Evolutionary conservation across 2,797 vertebrate species (phyloP).

Genomic region (Paguma larvata): DNA sequence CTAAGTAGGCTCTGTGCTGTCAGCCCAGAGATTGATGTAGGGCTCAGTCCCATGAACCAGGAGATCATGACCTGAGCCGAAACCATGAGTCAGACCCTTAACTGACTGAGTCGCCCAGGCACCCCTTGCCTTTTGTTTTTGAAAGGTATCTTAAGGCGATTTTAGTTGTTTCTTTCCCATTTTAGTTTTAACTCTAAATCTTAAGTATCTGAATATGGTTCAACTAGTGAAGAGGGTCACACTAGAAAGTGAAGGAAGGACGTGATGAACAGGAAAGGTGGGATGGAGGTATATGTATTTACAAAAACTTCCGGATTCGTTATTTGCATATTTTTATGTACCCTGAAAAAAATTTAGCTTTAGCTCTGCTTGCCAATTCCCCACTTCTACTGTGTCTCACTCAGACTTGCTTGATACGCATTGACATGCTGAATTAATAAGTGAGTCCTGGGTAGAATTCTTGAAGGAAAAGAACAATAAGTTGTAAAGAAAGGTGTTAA

Average conservation of each 20-base stretch:
- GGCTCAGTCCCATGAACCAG: too few species aligned
- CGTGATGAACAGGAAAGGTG: too few species aligned
- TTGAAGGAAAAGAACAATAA: not conserved
- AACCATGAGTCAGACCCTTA: too few species aligned
- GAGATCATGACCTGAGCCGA: too few species aligned
- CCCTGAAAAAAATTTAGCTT: not conserved
- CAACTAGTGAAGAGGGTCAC: not conserved
- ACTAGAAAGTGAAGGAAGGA: not conserved
- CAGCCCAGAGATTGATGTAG: too few species aligned
- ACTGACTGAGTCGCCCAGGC: too few species aligned
- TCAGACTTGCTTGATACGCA: not conserved
- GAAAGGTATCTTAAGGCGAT: not conserved
- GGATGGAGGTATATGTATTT: not conserved
- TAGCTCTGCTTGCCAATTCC: not conserved
- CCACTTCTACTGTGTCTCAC: not conserved
- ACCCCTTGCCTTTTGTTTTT: conserved; percentile 3
- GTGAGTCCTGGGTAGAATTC: not conserved
- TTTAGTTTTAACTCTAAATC: conserved; percentile 34
- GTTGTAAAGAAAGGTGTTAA: conserved; percentile 29
- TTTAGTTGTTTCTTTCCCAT: conserved; percentile 46
- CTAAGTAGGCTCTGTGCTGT: too few species aligned
- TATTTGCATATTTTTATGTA: not conserved
- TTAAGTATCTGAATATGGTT: not conserved
- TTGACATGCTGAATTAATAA: not conserved
- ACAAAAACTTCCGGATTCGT: not conserved